Evolutionary conservation across 1,140 invertebrate species (phyloP).

Genomic region (Neocloeon triangulifer): DNA sequence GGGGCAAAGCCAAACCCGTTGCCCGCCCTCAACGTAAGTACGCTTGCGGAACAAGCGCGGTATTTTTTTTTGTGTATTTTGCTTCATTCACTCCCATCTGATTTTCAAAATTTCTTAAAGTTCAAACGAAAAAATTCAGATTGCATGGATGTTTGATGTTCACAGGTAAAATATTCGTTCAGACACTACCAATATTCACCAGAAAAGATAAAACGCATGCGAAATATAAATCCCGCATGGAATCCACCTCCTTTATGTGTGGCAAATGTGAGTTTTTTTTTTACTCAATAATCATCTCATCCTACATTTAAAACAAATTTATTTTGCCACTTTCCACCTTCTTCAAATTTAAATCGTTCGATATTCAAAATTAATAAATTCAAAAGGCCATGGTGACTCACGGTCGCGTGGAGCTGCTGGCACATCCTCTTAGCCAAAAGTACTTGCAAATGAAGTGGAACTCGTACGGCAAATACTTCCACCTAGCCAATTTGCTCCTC

Average conservation of each 20-base stretch:
- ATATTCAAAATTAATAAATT: constrained; percentile 4
- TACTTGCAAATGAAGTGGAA: constrained; percentile 77
- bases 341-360: neutral
- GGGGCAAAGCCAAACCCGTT: constrained; percentile 33
- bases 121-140: too few species aligned
- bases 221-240: constrained; percentile 29
- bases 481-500: constrained; percentile 45
- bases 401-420: constrained; percentile 51
- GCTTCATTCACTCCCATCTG: too few species aligned
- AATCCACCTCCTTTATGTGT: constrained; percentile 31
- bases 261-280: constrained; percentile 45
- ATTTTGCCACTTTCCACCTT: too few species aligned
- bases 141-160: too few species aligned
- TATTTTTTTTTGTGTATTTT: too few species aligned
- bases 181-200: constrained; percentile 28
- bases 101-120: too few species aligned
- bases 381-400: constrained; percentile 56
- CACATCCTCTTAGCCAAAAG: constrained; percentile 61
- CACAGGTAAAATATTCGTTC: constrained; percentile 36
- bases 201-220: constrained; percentile 22
- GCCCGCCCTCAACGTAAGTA: constrained; percentile 48
- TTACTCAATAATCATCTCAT: too few species aligned
- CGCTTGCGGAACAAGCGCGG: too few species aligned
- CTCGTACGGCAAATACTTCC: constrained; percentile 66
- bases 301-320: too few species aligned